These are phyloP conservation scores for Helicoverpa assulta DNA, from an alignment of 2,888 invertebrate genomes.

Conservation along the genomic window DNA sequence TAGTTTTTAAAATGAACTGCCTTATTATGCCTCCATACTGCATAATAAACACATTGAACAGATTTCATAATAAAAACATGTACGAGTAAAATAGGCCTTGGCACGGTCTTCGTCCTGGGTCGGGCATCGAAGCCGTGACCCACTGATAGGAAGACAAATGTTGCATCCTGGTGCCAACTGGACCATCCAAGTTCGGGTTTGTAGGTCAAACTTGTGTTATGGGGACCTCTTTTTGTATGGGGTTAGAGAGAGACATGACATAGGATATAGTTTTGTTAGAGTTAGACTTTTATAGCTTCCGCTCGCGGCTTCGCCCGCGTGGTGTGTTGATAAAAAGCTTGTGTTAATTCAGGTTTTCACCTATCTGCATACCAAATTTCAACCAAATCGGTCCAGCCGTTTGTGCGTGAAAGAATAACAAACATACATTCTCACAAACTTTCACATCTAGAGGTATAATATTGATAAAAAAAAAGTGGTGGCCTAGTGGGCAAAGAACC, in stretches of 20 bases:
- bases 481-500: no score
- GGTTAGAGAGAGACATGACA: conserved; percentile 5
- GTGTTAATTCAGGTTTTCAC: no score
- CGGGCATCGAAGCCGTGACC: conserved; percentile 41
- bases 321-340: no score
- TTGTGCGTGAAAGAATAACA: no score
- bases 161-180: conserved; percentile 36
- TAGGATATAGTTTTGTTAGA: background rate
- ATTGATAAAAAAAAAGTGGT: no score
- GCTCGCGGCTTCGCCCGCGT: no score
- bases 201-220: conserved; percentile 21
- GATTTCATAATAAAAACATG: background rate
- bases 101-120: conserved; percentile 23
- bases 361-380: no score
- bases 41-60: background rate
- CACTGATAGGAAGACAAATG: conserved; percentile 25
- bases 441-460: no score
- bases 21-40: background rate
- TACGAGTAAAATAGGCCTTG: conserved; percentile 7
- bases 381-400: no score
- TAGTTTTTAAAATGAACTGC: background rate
- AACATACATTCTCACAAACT: no score
- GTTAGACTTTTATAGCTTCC: no score
- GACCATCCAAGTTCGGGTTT: conserved; percentile 20
- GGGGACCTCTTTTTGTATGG: conserved; percentile 19